A percentile compares a stretch with the other conserved stretches of the same genome.
These are phyloP conservation scores for Menidia beryllina DNA, from an alignment of 2,113 vertebrate species.

Conservation along the genomic window DNA sequence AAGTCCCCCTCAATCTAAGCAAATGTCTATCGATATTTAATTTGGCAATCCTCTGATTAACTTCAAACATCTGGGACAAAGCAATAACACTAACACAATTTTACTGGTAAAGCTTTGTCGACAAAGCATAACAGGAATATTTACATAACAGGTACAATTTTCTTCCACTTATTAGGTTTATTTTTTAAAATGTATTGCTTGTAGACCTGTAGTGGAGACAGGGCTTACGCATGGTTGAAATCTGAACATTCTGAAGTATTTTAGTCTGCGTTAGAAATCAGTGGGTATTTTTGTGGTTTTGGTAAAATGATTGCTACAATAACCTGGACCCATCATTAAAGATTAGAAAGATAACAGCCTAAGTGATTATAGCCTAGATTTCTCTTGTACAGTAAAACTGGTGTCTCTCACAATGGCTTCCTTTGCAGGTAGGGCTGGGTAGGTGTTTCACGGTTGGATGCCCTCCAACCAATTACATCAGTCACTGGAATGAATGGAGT, in stretches of 20 bases:
- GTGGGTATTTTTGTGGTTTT: too few relatives aligned
- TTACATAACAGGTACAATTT: constrained; percentile 2
- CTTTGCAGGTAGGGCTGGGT: constrained; percentile 29
- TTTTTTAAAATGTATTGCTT: constrained; percentile 34
- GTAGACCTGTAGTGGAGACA: constrained; percentile 14
- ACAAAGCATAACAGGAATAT: neutral
- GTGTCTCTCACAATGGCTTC: constrained; percentile 28
- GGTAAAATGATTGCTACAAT: too few relatives aligned
- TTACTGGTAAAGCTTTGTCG: neutral
- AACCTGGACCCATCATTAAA: too few relatives aligned
- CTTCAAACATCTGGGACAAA: neutral
- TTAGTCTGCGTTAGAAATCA: too few relatives aligned
- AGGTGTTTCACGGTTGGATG: constrained; percentile 54
- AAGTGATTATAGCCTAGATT: too few relatives aligned
- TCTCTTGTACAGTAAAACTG: too few relatives aligned
- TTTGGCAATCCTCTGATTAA: constrained; percentile 2
- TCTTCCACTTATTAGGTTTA: constrained; percentile 9
- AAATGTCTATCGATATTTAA: neutral
- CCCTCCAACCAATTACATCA: constrained; percentile 71
- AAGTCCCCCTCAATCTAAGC: neutral
- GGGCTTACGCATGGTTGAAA: constrained; percentile 3
- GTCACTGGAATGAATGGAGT: constrained; percentile 55
- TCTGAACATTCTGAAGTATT: neutral
- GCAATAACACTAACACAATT: neutral
- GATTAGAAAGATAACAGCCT: too few relatives aligned